These are phyloP conservation scores for Porites rus DNA, from an alignment of 92 coral and sea anemone species.

Conservation along the genomic window DNA sequence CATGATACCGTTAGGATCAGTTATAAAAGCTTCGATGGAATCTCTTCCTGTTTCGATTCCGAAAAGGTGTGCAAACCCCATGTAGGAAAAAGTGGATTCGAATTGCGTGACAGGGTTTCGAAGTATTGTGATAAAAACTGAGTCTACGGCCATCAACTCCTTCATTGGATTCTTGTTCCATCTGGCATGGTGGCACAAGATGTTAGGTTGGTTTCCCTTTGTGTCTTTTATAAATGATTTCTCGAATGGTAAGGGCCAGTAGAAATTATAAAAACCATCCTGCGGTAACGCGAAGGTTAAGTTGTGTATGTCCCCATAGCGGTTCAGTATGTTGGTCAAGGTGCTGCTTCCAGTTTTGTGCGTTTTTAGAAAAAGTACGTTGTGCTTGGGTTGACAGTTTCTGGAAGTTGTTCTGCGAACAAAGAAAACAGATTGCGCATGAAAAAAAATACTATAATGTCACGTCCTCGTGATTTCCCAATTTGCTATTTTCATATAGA, in stretches of 20 bases:
- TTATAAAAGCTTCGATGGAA: constrained; percentile 53
- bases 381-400: constrained; percentile 36
- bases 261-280: constrained; percentile 59
- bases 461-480: too few relatives aligned
- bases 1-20: constrained; percentile 36
- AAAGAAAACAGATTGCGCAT: background rate
- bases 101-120: constrained; percentile 72
- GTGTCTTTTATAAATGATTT: constrained; percentile 28
- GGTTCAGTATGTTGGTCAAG: constrained; percentile 65
- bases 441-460: too few relatives aligned
- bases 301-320: constrained; percentile 59
- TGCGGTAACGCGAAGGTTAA: constrained; percentile 63
- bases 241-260: constrained; percentile 73
- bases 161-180: constrained; percentile 35
- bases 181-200: constrained; percentile 69
- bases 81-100: constrained; percentile 65
- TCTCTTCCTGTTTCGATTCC: background rate
- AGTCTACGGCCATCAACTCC: constrained; percentile 28
- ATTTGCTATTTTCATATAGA: too few relatives aligned
- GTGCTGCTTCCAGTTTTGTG: constrained; percentile 83
- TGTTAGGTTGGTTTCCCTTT: constrained; percentile 39
- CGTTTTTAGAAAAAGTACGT: constrained; percentile 66
- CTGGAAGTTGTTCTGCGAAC: background rate
- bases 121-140: constrained; percentile 57
- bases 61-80: constrained; percentile 49